Base-by-base conservation (phyloP, 2,113 vertebrate genomes). In the Pantherophis guttatus region DNA sequence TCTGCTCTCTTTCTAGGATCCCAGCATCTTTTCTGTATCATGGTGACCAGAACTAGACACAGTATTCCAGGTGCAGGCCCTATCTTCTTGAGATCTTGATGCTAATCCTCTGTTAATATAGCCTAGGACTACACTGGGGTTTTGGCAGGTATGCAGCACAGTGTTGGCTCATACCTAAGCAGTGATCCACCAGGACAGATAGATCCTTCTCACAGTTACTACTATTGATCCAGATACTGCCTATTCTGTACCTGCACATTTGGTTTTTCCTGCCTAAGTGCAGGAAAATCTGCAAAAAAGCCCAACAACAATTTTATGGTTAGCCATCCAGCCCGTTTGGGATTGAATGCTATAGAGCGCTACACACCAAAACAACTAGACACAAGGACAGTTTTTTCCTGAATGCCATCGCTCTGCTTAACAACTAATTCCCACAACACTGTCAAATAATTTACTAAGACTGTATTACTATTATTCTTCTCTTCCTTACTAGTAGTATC, bases 211-310 rank as follows among this genome's bases (percentile, higher is more conserved):
- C 29, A n/a, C 5, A 2, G 29, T 70, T 70, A n/a, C 62, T 70
- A 70, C 12, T n/a, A 0, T 70, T 70, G 29, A 70, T 29, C 62
- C 10, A 65, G 62, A 44, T 44, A 44, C 2, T 44, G 39, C 62
- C 29, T 70, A n/a, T 70, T 70, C 29, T n/a, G 5, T 70, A n/a
- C 4, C 12, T n/a, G 62, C 13, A 0, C 0, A 6, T n/a, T 70
- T 70, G 11, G 1, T 70, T 13, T 59, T 70, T 70, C 62, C 5
- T 70, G 29, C 1, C 62, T 70, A n/a, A n/a, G 4, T n/a, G 62
- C 62, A 65, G 26, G 26, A n/a, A 70, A 70, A n/a, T 96, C 93
- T 96, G 93, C 57, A 94, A 95, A 95, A 93, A 81, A 96, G 4
- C 44, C 44, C 44, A 48, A 5, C 44, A 48, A 48, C 44, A 48